Percentiles rank a stretch among this genome's conserved stretches.
phyloP scores from a whole-genome alignment of 1,140 invertebrate genomes.

The Pseudomyrmex concolor region DNA sequence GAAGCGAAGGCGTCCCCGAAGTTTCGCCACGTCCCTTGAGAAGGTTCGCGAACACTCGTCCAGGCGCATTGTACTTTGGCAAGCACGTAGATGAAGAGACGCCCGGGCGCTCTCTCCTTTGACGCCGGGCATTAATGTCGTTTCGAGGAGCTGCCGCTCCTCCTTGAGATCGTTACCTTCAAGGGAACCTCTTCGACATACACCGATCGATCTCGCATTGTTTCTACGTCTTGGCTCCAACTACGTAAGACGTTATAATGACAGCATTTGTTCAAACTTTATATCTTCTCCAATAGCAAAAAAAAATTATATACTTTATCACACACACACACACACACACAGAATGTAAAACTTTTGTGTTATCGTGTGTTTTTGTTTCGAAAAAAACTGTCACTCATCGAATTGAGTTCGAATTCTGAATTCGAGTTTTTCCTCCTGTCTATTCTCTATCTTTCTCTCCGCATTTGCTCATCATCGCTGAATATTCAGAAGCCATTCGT shows the following conservation, averaged over 20 bases:
- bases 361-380: too few relatives aligned
- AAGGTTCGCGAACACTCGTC: slow-evolving; percentile 26
- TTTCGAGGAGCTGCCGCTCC: slow-evolving; percentile 39
- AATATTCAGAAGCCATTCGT: slow-evolving; percentile 75
- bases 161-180: slow-evolving; percentile 23
- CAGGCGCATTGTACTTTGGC: slow-evolving; percentile 53
- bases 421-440: slow-evolving; percentile 66
- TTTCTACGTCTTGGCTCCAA: not conserved
- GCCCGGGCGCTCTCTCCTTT: slow-evolving; percentile 46
- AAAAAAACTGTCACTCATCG: slow-evolving; percentile 68
- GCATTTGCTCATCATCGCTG: slow-evolving; percentile 62
- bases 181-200: not conserved
- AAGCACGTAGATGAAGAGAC: slow-evolving; percentile 36
- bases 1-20: slow-evolving; percentile 49
- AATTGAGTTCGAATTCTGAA: slow-evolving; percentile 72
- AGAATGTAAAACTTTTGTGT: slow-evolving; percentile 16
- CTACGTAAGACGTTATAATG: slow-evolving; percentile 1
- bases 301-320: slow-evolving; percentile 21
- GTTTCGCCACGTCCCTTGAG: slow-evolving; percentile 57
- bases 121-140: slow-evolving; percentile 63
- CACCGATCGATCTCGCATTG: slow-evolving; percentile 19
- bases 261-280: slow-evolving; percentile 21
- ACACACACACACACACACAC: too few relatives aligned
- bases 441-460: slow-evolving; percentile 3
- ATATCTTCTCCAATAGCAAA: not conserved